Evolutionary conservation across 2,797 vertebrate genomes (phyloP).

Genomic region (Acipenser ruthenus): DNA sequence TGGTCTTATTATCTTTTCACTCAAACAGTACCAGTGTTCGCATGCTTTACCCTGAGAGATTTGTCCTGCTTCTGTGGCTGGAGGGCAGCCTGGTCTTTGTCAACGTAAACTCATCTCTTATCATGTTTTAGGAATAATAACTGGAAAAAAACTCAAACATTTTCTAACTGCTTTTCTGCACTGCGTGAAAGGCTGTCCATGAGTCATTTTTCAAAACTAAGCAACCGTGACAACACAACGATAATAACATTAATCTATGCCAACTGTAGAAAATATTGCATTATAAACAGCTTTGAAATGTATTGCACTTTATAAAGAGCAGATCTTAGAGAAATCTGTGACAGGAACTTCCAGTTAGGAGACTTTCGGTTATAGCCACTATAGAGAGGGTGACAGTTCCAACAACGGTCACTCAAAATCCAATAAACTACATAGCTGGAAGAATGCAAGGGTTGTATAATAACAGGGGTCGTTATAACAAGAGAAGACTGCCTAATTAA

Average conservation of each 20-base stretch:
- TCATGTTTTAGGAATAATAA: slow-evolving; percentile 18
- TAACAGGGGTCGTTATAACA: too few relatives aligned
- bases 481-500: too few relatives aligned
- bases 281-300: slow-evolving; percentile 56
- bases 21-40: slow-evolving; percentile 19
- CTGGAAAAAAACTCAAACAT: slow-evolving; percentile 28
- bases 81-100: slow-evolving; percentile 48
- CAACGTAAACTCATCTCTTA: slow-evolving; percentile 34
- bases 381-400: too few relatives aligned
- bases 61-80: slow-evolving; percentile 13
- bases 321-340: background rate
- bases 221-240: slow-evolving; percentile 51
- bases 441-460: too few relatives aligned
- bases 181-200: slow-evolving; percentile 35
- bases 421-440: too few relatives aligned
- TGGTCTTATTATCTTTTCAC: slow-evolving; percentile 15
- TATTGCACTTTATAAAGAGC: background rate
- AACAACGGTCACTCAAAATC: too few relatives aligned
- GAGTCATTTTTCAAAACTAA: slow-evolving; percentile 45
- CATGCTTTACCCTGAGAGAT: slow-evolving; percentile 19
- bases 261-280: slow-evolving; percentile 50
- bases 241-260: slow-evolving; percentile 60
- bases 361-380: too few relatives aligned
- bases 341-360: background rate
- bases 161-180: slow-evolving; percentile 41